Base-by-base conservation (phyloP, 2,797 vertebrate genomes). In the Manis javanica region DNA sequence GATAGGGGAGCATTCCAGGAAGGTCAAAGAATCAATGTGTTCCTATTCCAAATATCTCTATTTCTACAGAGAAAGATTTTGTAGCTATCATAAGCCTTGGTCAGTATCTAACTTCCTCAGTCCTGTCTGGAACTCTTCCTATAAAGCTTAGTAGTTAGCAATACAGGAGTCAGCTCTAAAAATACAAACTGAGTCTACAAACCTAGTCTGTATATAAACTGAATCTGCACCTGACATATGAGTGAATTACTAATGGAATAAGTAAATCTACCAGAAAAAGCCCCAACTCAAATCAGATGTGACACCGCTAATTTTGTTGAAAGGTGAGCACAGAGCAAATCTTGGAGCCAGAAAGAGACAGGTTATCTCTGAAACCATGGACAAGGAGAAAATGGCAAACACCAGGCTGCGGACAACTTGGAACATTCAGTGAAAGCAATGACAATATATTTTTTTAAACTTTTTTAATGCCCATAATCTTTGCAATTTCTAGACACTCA, bases 81-180 rank as follows among this genome's bases (percentile, higher is more conserved):
- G 68, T 31, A 81, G 59, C 64, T 51, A 75, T 2, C 12, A 2
- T 59, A 53, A 84, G 37, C 29, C 26, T 34, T 39, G 53, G 63
- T 69, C 34, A 84, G n/a, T 63, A 85, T 66, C 37, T 92, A 49
- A 90, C 26, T 81, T 64, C 26, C 55, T 97, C 49, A 42, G 84
- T 78, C 77, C 2, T n/a, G 21, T 72, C 16, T 57, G 18, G 6
- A 81, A 69, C 21, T 39, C 46, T 93, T 85, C 12, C 34, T 57
- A 13, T 4, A 26, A 72, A 24, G 8, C 37, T 83, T 14, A 24
- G 55, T 37, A 29, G 13, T n/a, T 49, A 71, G 21, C n/a, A 86
- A 74, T 13, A 66, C 21, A 55, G 24, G 39, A 83, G 7, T 42
- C 53, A 46, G 26, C 4, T 71, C 72, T 88, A 31, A 84, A 83